Percentiles rank a stretch among this genome's conserved stretches.
Conservation (phyloP, 64 coral and sea anemone genomes). For the Platygyra sinensis region DNA sequence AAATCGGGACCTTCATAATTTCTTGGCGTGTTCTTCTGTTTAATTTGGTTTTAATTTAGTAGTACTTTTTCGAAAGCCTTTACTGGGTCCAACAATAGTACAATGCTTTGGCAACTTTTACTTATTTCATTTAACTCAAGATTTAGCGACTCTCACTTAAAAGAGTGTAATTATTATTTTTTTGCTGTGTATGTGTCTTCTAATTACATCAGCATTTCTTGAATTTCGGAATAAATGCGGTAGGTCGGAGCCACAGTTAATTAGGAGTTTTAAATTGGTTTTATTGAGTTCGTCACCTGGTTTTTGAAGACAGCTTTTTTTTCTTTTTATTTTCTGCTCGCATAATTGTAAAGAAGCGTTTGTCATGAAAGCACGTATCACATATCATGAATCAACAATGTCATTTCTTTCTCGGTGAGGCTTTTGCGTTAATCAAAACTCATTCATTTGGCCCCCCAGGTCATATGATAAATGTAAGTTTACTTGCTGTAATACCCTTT, state of each 20-base stretch:
- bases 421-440: constrained; percentile 65
- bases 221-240: constrained; percentile 78
- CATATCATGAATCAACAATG: constrained; percentile 70
- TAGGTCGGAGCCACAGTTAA: constrained; percentile 73
- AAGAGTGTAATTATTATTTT: constrained; percentile 54
- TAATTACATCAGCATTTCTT: constrained; percentile 86
- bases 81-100: constrained; percentile 54
- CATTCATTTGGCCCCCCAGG: constrained; percentile 57
- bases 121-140: constrained; percentile 40
- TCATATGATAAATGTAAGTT: constrained; percentile 43
- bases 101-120: constrained; percentile 61
- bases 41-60: constrained; percentile 38
- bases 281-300: constrained; percentile 78
- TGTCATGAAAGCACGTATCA: constrained; percentile 55
- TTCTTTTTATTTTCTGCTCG: constrained; percentile 15
- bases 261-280: constrained; percentile 86
- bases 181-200: constrained; percentile 41
- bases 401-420: constrained; percentile 19
- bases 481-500: constrained; percentile 9
- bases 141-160: constrained; percentile 37
- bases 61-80: not conserved
- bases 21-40: constrained; percentile 27
- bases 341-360: constrained; percentile 16
- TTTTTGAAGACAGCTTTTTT: constrained; percentile 63
- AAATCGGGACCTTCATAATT: constrained; percentile 14